These are phyloP conservation scores for Leucophenga varia DNA, from an alignment of 1,140 invertebrate species.

Conservation along the genomic window DNA sequence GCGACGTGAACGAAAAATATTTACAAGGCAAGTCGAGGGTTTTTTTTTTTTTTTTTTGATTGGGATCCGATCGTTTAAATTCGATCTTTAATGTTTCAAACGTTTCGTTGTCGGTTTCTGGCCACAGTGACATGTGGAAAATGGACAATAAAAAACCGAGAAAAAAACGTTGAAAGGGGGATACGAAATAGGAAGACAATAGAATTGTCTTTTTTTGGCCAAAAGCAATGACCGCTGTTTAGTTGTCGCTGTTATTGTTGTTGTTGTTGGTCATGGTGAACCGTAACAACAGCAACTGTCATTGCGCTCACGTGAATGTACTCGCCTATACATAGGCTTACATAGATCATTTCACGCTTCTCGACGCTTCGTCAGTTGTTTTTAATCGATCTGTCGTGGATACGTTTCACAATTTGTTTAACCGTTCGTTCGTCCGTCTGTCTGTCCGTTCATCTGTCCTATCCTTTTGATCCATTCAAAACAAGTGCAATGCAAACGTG, in stretches of 20 bases:
- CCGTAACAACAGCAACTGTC: slow-evolving; percentile 52
- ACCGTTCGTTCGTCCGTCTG: slow-evolving; percentile 7
- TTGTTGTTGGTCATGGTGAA: slow-evolving; percentile 52
- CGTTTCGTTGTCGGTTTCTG: slow-evolving; percentile 1
- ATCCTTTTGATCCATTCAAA: too few relatives aligned
- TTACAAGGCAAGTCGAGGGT: too few relatives aligned
- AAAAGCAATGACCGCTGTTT: background rate
- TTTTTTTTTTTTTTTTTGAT: too few relatives aligned
- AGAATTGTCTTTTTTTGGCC: slow-evolving; percentile 33
- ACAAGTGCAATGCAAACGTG: too few relatives aligned
- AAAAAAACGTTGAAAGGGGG: slow-evolving; percentile 1
- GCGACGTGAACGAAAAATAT: slow-evolving; percentile 16
- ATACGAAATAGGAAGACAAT: slow-evolving; percentile 51
- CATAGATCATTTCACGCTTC: too few relatives aligned
- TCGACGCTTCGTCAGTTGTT: background rate
- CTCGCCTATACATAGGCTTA: too few relatives aligned
- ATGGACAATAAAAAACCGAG: slow-evolving; percentile 33
- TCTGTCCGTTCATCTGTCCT: background rate
- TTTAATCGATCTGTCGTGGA: background rate
- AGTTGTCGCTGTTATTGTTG: slow-evolving; percentile 32
- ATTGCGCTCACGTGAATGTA: slow-evolving; percentile 3
- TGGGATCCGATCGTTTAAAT: too few relatives aligned
- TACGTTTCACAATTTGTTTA: background rate
- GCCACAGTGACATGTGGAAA: slow-evolving; percentile 36
- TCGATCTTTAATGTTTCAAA: too few relatives aligned